Percentiles rank a stretch among this genome's conserved stretches.
phyloP scores from a whole-genome alignment of 2,888 invertebrate species.

The Andrena camellia region DNA sequence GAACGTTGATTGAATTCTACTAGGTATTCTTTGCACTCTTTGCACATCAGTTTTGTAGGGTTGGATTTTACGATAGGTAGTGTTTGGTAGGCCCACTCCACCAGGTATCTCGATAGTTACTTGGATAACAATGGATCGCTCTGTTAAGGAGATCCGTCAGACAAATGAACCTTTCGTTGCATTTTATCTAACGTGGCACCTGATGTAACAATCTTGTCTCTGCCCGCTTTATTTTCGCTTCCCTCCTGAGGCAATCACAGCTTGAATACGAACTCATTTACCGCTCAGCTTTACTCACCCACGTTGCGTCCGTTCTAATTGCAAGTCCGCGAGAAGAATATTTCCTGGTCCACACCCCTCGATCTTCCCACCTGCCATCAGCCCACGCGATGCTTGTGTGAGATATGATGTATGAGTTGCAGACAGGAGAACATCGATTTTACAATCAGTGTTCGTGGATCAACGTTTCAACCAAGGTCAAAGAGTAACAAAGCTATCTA shows the following conservation, averaged over 20 bases:
- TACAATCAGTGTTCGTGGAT: background rate
- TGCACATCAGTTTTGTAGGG: background rate
- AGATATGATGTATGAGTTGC: slow-evolving; percentile 38
- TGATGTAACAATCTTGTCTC: slow-evolving; percentile 21
- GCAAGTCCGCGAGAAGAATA: slow-evolving; percentile 77
- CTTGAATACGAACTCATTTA: slow-evolving; percentile 79
- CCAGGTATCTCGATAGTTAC: background rate
- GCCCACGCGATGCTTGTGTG: slow-evolving; percentile 63
- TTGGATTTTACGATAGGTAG: background rate
- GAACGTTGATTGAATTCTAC: slow-evolving; percentile 8
- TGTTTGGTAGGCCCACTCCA: background rate
- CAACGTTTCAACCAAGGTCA: background rate
- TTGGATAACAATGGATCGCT: background rate
- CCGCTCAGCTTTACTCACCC: slow-evolving; percentile 80
- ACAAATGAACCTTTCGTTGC: slow-evolving; percentile 15
- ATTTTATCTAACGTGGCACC: slow-evolving; percentile 17
- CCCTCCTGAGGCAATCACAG: slow-evolving; percentile 74
- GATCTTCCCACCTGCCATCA: slow-evolving; percentile 68
- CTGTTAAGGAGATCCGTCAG: background rate
- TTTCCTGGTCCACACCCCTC: slow-evolving; percentile 69
- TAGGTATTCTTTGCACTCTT: background rate
- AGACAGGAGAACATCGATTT: background rate
- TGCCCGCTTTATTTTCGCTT: slow-evolving; percentile 22
- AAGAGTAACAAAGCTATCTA: background rate
- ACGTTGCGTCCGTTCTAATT: slow-evolving; percentile 82